Conservation (phyloP, 2,888 invertebrate species). For the Cyrtodaria siliqua region DNA sequence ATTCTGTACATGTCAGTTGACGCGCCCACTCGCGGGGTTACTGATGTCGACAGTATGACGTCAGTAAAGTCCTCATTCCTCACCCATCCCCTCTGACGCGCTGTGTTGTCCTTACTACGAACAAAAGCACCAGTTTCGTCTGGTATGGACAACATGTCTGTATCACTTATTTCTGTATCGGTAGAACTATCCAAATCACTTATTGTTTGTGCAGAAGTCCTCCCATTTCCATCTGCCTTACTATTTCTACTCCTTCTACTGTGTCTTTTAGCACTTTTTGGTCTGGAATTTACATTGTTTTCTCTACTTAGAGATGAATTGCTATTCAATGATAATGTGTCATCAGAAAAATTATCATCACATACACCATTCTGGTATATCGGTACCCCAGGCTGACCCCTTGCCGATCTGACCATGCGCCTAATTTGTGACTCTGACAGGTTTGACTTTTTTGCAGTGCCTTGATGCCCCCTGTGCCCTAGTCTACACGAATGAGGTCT, state of each 20-base stretch:
- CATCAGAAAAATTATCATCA: constrained; percentile 52
- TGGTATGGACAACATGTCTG: constrained; percentile 75
- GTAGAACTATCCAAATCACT: constrained; percentile 66
- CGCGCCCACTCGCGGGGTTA: constrained; percentile 48
- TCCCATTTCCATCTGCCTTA: constrained; percentile 39
- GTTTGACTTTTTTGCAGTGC: constrained; percentile 20
- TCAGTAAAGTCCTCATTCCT: constrained; percentile 64
- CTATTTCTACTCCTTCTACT: constrained; percentile 31
- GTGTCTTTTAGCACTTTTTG: constrained; percentile 51
- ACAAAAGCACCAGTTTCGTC: constrained; percentile 71
- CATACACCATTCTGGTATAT: background rate
- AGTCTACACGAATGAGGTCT: constrained; percentile 72
- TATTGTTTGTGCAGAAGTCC: constrained; percentile 47
- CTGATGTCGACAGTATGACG: constrained; percentile 57
- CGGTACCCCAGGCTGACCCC: constrained; percentile 24
- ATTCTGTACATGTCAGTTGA: constrained; percentile 66
- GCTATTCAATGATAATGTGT: constrained; percentile 54
- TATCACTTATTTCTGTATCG: constrained; percentile 71
- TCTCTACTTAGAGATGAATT: constrained; percentile 47
- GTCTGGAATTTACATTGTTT: constrained; percentile 15
- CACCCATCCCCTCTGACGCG: constrained; percentile 66
- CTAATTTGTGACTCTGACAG: constrained; percentile 61
- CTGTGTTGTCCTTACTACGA: constrained; percentile 33
- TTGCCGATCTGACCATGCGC: constrained; percentile 52
- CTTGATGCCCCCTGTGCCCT: constrained; percentile 58